These are phyloP conservation scores for Eidolon helvum DNA, from an alignment of 2,113 vertebrate genomes.

Conservation along the genomic window DNA sequence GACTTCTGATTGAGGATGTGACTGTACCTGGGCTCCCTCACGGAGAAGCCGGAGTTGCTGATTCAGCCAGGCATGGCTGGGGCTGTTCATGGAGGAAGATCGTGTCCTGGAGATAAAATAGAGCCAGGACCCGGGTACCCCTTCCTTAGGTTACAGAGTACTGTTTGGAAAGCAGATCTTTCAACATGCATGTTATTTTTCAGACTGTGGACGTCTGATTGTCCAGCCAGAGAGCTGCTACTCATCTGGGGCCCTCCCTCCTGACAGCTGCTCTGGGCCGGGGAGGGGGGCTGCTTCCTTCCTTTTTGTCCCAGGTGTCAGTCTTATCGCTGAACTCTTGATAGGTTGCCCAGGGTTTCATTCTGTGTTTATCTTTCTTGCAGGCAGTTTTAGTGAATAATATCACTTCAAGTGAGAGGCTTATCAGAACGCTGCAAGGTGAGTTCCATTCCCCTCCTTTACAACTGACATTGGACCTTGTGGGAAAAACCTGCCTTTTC, in stretches of 20 bases:
- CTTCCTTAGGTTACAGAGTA: not conserved
- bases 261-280: rapidly evolving
- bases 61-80: rapidly evolving
- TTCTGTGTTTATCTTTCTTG: not conserved
- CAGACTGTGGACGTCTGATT: not conserved
- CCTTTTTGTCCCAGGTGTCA: not conserved
- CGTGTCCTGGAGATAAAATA: not conserved
- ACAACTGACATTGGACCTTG: not conserved
- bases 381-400: constrained; percentile 72
- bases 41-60: not conserved
- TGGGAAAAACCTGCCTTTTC: not conserved
- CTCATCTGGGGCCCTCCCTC: rapidly evolving
- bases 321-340: not conserved
- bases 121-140: rapidly evolving
- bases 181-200: too few species aligned
- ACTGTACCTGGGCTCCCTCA: rapidly evolving
- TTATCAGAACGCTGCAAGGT: constrained; percentile 73
- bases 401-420: constrained; percentile 57
- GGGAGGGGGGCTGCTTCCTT: rapidly evolving
- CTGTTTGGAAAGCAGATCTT: not conserved
- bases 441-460: not conserved
- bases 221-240: not conserved
- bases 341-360: not conserved
- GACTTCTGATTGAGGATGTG: not conserved
- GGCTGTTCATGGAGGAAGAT: not conserved